phyloP scores from a whole-genome alignment of 1,140 invertebrate genomes.

The Paraescarpia echinospica region DNA sequence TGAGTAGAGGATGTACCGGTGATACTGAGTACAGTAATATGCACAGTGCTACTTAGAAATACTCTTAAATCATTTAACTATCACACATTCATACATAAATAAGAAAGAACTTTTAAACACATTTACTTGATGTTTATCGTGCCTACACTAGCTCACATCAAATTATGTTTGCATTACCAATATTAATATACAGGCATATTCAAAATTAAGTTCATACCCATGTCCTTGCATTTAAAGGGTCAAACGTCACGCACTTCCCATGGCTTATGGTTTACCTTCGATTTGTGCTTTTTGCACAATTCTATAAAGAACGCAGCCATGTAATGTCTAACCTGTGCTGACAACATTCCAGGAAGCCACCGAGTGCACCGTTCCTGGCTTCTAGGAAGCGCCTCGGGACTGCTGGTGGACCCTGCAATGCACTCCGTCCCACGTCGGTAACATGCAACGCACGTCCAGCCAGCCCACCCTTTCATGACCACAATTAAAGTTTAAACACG shows the following conservation, averaged over 20 bases:
- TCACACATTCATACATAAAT: background rate
- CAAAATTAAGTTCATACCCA: background rate
- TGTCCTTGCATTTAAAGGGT: background rate
- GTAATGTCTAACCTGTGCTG: background rate
- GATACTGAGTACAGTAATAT: background rate
- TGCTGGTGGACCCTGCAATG: too few species aligned
- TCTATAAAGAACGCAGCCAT: background rate
- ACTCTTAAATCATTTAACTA: background rate
- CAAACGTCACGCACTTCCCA: background rate
- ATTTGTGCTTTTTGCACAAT: background rate
- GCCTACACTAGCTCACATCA: background rate
- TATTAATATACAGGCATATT: too few species aligned
- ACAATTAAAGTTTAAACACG: background rate
- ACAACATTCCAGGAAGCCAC: background rate
- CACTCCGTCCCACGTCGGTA: background rate
- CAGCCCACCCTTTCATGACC: background rate
- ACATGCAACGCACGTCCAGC: background rate
- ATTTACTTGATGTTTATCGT: background rate
- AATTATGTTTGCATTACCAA: too few species aligned
- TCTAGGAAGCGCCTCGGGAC: background rate
- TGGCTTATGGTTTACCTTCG: background rate
- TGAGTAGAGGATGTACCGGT: too few species aligned
- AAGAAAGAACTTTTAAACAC: background rate
- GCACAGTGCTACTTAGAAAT: background rate
- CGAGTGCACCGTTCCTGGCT: background rate